phyloP scores from a whole-genome alignment of 2,888 invertebrate species.

The Anorthoa munda region DNA sequence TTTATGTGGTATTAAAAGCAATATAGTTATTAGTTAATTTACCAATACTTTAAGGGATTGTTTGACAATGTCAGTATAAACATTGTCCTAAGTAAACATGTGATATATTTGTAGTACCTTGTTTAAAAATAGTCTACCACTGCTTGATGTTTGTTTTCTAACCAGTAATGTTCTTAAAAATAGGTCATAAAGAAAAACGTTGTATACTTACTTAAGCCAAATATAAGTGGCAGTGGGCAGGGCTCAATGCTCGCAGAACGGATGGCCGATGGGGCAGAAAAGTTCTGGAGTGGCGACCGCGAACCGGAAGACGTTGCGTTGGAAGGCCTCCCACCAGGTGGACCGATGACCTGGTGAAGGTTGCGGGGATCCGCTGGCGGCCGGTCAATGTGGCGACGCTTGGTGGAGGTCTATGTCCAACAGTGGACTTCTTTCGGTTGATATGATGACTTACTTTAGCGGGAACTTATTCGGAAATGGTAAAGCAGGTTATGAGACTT shows the following conservation, averaged over 20 bases:
- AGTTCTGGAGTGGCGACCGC: too few relatives aligned
- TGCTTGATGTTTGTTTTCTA: not conserved
- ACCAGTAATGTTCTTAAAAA: not conserved
- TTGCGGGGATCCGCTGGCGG: too few relatives aligned
- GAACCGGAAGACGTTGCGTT: too few relatives aligned
- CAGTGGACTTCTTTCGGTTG: too few relatives aligned
- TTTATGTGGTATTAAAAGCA: not conserved
- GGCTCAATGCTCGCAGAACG: too few relatives aligned
- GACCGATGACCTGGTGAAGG: too few relatives aligned
- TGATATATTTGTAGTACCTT: not conserved
- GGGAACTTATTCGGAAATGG: not conserved
- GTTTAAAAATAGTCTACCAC: not conserved
- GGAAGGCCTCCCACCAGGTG: too few relatives aligned
- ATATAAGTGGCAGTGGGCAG: too few relatives aligned
- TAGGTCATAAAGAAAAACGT: not conserved
- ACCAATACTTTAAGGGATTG: not conserved
- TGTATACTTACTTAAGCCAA: not conserved
- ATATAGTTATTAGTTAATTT: too few relatives aligned
- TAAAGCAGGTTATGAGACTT: not conserved
- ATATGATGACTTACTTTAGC: not conserved
- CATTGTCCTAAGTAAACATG: not conserved
- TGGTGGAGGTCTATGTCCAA: too few relatives aligned
- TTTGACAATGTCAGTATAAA: not conserved
- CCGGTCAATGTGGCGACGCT: too few relatives aligned
- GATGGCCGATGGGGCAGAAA: too few relatives aligned